These are phyloP conservation scores for Delia radicum DNA, from an alignment of 1,140 invertebrate genomes.

Conservation along the genomic window DNA sequence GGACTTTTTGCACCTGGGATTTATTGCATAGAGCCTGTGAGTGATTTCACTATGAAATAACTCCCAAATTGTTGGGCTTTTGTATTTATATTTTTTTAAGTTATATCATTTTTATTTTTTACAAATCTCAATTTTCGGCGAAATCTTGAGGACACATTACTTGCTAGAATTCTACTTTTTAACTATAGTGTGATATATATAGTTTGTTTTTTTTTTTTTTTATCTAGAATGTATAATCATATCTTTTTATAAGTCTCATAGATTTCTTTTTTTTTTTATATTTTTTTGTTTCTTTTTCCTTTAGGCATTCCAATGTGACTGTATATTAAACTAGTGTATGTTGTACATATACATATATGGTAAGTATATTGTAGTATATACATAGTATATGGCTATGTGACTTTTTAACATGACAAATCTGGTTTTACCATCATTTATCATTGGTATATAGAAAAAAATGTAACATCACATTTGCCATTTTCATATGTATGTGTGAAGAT, in stretches of 20 bases:
- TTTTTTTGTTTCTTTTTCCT: not conserved
- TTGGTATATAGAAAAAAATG: not conserved
- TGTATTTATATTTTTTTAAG: too few relatives aligned
- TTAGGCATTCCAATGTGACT: not conserved
- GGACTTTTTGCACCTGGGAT: too few relatives aligned
- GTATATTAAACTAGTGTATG: not conserved
- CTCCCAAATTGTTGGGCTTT: too few relatives aligned
- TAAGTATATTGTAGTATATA: not conserved
- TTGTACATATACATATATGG: too few relatives aligned
- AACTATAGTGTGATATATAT: too few relatives aligned
- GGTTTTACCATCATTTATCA: not conserved
- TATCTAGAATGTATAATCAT: too few relatives aligned
- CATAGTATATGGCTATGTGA: not conserved
- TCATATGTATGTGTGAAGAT: not conserved
- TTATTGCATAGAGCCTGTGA: too few relatives aligned
- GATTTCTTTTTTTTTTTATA: not conserved
- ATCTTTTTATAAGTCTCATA: not conserved
- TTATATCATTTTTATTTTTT: too few relatives aligned
- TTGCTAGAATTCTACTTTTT: too few relatives aligned
- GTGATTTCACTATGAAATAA: too few relatives aligned
- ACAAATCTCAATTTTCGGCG: too few relatives aligned
- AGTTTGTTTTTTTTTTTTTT: not conserved
- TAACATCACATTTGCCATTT: not conserved
- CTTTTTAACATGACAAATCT: slow-evolving; percentile 1
- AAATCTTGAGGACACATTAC: too few relatives aligned